phyloP scores from a whole-genome alignment of 37 sponge, comb jelly and placozoan genomes.

The Diacarnus erythraeanus region DNA sequence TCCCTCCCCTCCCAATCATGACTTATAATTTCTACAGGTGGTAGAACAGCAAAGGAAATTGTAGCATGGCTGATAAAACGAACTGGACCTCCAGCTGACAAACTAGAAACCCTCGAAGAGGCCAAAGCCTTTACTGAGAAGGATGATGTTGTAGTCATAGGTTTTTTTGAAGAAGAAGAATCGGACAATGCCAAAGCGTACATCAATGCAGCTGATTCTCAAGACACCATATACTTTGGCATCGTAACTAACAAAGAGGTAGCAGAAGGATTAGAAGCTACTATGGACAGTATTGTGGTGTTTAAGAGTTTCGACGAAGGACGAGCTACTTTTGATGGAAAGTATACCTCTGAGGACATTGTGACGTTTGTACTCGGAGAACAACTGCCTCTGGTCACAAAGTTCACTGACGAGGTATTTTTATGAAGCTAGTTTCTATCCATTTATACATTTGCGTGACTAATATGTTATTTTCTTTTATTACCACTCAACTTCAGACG shows the following conservation, averaged over 20 bases:
- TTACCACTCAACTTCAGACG: constrained; percentile 52
- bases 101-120: constrained; percentile 57
- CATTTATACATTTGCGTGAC: neutral
- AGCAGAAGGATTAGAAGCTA: constrained; percentile 57
- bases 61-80: constrained; percentile 92
- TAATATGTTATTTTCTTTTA: neutral
- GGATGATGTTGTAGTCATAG: constrained; percentile 81
- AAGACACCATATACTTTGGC: constrained; percentile 66
- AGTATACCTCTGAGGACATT: constrained; percentile 67
- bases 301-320: constrained; percentile 88
- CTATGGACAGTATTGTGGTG: constrained; percentile 53
- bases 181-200: constrained; percentile 70
- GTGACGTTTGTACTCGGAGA: constrained; percentile 64
- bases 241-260: constrained; percentile 56
- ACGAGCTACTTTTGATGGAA: constrained; percentile 57
- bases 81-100: constrained; percentile 83
- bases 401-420: constrained; percentile 87
- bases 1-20: too few species aligned
- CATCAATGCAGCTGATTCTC: constrained; percentile 58
- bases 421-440: neutral
- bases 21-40: constrained; percentile 70
- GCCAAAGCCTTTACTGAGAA: constrained; percentile 61
- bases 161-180: constrained; percentile 65
- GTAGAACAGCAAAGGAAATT: constrained; percentile 85
- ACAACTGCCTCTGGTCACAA: constrained; percentile 77